phyloP scores from a whole-genome alignment of 2,113 vertebrate species.

The Rafetus swinhoei region DNA sequence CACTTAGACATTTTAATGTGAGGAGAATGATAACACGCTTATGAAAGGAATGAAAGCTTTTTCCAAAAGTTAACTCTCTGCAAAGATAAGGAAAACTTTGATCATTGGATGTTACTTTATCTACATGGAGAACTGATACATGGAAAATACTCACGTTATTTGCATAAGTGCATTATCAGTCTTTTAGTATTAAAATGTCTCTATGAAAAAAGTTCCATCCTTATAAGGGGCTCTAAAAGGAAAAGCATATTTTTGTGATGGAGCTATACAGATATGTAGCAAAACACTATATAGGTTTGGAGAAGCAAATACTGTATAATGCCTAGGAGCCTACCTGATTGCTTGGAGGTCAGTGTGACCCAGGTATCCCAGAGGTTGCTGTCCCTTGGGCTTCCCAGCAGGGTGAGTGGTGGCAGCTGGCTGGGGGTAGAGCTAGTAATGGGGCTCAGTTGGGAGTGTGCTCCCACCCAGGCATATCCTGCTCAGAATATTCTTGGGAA shows the following conservation, averaged over 20 bases:
- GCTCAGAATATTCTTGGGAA: not conserved
- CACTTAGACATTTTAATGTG: not conserved
- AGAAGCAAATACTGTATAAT: not conserved
- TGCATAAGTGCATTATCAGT: not conserved
- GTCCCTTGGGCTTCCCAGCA: not conserved
- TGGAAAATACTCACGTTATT: not conserved
- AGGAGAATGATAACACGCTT: not conserved
- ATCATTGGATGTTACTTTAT: not conserved
- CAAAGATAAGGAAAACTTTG: not conserved
- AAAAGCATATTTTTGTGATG: not conserved
- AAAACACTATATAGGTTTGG: not conserved
- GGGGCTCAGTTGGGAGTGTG: not conserved
- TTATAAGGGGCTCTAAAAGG: not conserved
- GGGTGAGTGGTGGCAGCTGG: not conserved
- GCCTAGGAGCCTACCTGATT: slow-evolving; percentile 22
- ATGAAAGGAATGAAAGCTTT: not conserved
- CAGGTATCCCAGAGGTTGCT: not conserved
- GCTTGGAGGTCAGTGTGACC: not conserved
- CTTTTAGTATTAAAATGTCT: not conserved
- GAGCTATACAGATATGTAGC: not conserved
- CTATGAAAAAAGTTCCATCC: not conserved
- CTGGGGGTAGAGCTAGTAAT: not conserved
- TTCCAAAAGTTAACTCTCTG: not conserved
- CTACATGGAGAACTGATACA: not conserved
- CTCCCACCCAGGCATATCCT: not conserved